Conservation (phyloP, 2,113 vertebrate species). For the Catagonus wagneri region DNA sequence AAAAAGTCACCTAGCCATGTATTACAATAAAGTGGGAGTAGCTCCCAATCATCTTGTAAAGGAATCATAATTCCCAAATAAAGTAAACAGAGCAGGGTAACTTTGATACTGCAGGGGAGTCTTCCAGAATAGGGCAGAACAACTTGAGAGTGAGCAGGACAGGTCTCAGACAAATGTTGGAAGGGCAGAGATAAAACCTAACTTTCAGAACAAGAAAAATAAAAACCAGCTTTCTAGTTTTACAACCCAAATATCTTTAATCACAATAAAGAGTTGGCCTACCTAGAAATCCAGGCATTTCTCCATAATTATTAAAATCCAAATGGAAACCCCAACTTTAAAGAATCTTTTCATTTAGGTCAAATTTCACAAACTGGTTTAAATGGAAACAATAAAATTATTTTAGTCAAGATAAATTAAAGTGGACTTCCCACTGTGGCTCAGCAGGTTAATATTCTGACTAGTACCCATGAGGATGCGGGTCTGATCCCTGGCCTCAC, state of each 20-base stretch:
- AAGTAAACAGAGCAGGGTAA: background rate
- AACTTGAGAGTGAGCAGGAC: background rate
- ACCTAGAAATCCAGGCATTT: slow-evolving; percentile 31
- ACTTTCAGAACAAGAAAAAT: background rate
- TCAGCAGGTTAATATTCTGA: too few species aligned
- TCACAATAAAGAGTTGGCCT: background rate
- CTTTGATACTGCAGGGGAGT: background rate
- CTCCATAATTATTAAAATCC: slow-evolving; percentile 45
- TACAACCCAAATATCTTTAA: slow-evolving; percentile 37
- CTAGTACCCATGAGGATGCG: too few species aligned
- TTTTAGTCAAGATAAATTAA: slow-evolving; percentile 1
- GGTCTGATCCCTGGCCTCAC: too few species aligned
- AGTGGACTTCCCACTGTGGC: background rate
- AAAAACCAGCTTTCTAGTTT: slow-evolving; percentile 44
- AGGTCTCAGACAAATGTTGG: background rate
- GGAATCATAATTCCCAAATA: slow-evolving; percentile 33
- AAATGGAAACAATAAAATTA: background rate
- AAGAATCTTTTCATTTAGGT: slow-evolving; percentile 24
- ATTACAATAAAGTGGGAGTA: background rate
- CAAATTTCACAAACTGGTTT: slow-evolving; percentile 33
- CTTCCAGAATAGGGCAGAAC: background rate
- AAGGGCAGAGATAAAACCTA: background rate
- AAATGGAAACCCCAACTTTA: slow-evolving; percentile 33
- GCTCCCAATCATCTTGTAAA: background rate
- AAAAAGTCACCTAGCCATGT: background rate